Conservation (phyloP, 2,888 invertebrate species). For the Drosophila imparisetae region DNA sequence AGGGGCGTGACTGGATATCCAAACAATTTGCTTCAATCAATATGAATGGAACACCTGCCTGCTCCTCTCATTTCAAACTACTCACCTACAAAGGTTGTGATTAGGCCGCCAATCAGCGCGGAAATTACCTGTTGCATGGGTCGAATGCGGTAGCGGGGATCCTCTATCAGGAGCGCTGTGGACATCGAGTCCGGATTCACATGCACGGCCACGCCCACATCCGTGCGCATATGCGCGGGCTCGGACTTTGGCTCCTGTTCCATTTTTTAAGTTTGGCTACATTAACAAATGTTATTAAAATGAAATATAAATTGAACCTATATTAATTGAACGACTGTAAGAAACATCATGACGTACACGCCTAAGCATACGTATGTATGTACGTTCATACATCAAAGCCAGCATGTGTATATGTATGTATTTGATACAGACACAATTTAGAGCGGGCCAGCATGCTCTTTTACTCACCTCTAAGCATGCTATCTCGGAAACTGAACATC, state of each 20-base stretch:
- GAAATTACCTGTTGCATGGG: slow-evolving; percentile 79
- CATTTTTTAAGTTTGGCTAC: slow-evolving; percentile 36
- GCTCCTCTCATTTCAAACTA: slow-evolving; percentile 2
- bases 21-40: neutral
- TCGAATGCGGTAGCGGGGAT: slow-evolving; percentile 89
- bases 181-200: slow-evolving; percentile 28
- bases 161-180: slow-evolving; percentile 85
- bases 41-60: neutral
- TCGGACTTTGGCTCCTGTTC: slow-evolving; percentile 21
- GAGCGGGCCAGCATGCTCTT: slow-evolving; percentile 1
- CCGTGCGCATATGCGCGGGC: neutral
- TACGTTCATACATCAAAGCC: slow-evolving; percentile 1
- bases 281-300: slow-evolving; percentile 9
- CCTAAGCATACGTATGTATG: slow-evolving; percentile 10
- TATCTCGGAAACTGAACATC: neutral
- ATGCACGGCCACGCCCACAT: neutral
- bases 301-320: neutral
- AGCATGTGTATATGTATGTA: slow-evolving; percentile 2
- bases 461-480: neutral
- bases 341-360: slow-evolving; percentile 3
- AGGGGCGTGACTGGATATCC: slow-evolving; percentile 93
- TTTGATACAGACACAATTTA: neutral
- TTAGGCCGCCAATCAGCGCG: slow-evolving; percentile 89
- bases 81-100: slow-evolving; percentile 94
- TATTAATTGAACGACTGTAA: neutral